Evolutionary conservation across 2,888 invertebrate species (phyloP).

Genomic region (Pollenia angustigena): DNA sequence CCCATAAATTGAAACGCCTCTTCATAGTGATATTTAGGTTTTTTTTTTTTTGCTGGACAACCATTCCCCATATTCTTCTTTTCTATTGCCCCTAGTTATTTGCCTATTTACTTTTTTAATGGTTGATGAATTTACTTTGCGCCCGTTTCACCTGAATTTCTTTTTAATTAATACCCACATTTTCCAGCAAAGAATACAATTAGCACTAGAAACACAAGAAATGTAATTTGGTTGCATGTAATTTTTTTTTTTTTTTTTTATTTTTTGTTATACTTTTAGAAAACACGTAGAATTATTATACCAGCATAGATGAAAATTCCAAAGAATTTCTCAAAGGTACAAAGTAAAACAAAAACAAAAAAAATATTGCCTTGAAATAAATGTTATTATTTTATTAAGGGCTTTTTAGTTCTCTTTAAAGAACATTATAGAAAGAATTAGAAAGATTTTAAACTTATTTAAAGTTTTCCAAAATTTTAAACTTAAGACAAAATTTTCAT

Average conservation of each 20-base stretch:
- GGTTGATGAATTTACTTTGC: not conserved
- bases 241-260: not conserved
- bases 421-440: too few relatives aligned
- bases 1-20: too few relatives aligned
- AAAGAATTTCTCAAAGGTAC: not conserved
- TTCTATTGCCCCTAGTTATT: too few relatives aligned
- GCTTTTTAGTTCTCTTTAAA: too few relatives aligned
- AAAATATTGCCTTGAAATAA: not conserved
- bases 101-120: not conserved
- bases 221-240: slow-evolving; percentile 22
- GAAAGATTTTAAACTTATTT: too few relatives aligned
- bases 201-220: not conserved
- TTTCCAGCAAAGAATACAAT: slow-evolving; percentile 21
- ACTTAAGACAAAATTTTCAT: too few relatives aligned
- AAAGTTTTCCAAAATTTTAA: too few relatives aligned
- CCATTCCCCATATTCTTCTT: too few relatives aligned
- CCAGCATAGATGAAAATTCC: slow-evolving; percentile 23
- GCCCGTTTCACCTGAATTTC: not conserved
- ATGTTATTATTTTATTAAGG: not conserved
- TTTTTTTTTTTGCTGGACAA: too few relatives aligned
- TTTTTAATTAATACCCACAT: slow-evolving; percentile 12
- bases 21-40: too few relatives aligned
- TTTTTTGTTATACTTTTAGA: not conserved
- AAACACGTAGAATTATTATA: slow-evolving; percentile 9
- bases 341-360: not conserved